phyloP scores from a whole-genome alignment of 2,113 vertebrate genomes.

The Lucifuga dentata region DNA sequence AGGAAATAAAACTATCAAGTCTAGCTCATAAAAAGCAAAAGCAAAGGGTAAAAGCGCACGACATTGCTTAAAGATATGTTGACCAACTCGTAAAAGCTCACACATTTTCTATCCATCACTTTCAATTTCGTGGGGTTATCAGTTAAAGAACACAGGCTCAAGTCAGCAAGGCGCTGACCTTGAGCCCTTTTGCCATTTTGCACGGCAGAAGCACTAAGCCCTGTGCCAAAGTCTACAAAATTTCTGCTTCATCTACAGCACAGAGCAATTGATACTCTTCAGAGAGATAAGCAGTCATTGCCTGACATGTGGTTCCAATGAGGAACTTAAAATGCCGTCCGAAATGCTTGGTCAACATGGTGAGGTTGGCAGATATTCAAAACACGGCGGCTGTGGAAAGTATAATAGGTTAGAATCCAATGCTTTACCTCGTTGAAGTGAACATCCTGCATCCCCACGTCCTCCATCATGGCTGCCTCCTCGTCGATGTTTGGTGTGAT shows the following conservation, averaged over 20 bases:
- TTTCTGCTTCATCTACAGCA: background rate
- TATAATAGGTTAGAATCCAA: background rate
- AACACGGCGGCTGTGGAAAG: background rate
- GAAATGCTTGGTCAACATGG: background rate
- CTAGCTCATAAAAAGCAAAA: constrained; percentile 41
- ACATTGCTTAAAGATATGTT: constrained; percentile 22
- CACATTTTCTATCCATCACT: background rate
- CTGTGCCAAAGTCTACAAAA: constrained; percentile 45
- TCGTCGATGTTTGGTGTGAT: constrained; percentile 98
- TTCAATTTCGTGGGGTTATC: constrained; percentile 7
- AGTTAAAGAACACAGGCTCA: background rate
- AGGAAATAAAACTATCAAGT: constrained; percentile 34
- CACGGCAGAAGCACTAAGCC: constrained; percentile 13
- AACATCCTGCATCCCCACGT: constrained; percentile 98
- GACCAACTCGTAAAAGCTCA: constrained; percentile 51
- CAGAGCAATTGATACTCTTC: constrained; percentile 45
- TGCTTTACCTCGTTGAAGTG: constrained; percentile 93
- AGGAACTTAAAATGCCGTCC: background rate
- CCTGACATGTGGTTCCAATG: constrained; percentile 6
- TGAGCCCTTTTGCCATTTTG: background rate
- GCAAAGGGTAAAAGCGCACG: constrained; percentile 22
- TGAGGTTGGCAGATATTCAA: background rate
- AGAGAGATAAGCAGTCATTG: constrained; percentile 54
- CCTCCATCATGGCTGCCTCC: constrained; percentile 99
- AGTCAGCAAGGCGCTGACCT: background rate